Conservation (phyloP, 2,888 invertebrate genomes). For the Acleris laterana region DNA sequence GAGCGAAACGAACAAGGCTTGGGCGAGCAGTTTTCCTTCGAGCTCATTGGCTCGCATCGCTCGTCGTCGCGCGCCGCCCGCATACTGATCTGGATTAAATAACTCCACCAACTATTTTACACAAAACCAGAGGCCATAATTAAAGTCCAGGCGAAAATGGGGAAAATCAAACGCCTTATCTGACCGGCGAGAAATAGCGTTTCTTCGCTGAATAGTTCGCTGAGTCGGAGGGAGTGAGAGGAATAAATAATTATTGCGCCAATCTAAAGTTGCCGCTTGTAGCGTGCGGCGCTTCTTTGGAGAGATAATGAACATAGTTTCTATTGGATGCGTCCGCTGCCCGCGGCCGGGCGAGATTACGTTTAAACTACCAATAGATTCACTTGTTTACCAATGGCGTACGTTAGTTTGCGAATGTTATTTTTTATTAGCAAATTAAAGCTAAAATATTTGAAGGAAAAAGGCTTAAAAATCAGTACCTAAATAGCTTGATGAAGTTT, state of each 20-base stretch:
- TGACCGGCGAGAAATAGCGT: conserved; percentile 81
- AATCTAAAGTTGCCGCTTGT: conserved; percentile 74
- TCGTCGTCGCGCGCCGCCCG: conserved; percentile 68
- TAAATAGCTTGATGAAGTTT: too few species aligned
- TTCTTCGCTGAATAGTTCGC: conserved; percentile 80
- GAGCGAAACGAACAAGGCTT: conserved; percentile 6
- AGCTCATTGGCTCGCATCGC: conserved; percentile 49
- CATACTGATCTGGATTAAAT: conserved; percentile 82
- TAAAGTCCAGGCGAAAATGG: conserved; percentile 80
- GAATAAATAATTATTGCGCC: conserved; percentile 83
- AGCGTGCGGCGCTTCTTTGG: conserved; percentile 49
- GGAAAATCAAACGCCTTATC: conserved; percentile 84
- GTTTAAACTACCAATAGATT: not conserved
- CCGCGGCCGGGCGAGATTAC: not conserved
- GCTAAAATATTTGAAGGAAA: too few species aligned
- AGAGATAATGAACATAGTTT: conserved; percentile 74
- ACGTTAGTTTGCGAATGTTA: too few species aligned
- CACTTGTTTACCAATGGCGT: not conserved
- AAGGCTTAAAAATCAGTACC: too few species aligned
- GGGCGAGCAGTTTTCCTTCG: conserved; percentile 44
- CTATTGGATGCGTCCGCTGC: conserved; percentile 46
- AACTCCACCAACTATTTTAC: conserved; percentile 83
- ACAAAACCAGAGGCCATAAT: conserved; percentile 83
- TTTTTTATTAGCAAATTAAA: too few species aligned
- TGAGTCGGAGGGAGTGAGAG: conserved; percentile 78